Conservation (phyloP, 2,797 vertebrate species). For the Argyrosomus regius region DNA sequence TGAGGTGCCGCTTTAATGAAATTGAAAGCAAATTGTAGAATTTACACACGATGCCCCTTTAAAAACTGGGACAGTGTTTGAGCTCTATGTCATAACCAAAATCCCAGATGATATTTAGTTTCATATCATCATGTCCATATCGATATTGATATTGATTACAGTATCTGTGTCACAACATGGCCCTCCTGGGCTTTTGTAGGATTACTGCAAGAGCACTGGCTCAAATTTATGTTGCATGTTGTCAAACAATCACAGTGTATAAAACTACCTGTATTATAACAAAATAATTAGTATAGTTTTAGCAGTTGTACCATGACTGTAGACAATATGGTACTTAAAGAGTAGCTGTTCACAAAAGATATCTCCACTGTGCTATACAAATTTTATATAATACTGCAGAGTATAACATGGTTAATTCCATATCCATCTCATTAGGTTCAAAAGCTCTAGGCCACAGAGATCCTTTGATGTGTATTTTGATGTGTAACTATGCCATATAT, state of each 20-base stretch:
- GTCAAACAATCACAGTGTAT: constrained; percentile 8
- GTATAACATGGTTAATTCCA: constrained; percentile 31
- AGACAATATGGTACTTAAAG: constrained; percentile 10
- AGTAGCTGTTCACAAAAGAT: not conserved
- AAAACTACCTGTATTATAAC: not conserved
- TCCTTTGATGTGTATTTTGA: constrained; percentile 36
- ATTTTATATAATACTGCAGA: not conserved
- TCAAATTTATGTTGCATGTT: constrained; percentile 5
- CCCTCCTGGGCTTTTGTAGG: constrained; percentile 24
- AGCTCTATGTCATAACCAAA: constrained; percentile 8
- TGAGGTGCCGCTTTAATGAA: not conserved
- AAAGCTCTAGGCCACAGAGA: constrained; percentile 15
- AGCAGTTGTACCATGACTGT: not conserved
- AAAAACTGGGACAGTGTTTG: constrained; percentile 12
- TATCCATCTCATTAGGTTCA: constrained; percentile 33
- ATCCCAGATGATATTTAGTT: constrained; percentile 12
- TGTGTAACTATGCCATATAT: constrained; percentile 6
- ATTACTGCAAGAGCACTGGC: constrained; percentile 11
- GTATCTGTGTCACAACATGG: constrained; percentile 28
- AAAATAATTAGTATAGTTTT: not conserved
- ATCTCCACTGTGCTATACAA: not conserved
- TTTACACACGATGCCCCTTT: not conserved
- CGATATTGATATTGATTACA: constrained; percentile 30
- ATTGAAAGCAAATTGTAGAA: not conserved
- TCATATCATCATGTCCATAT: constrained; percentile 11